phyloP scores from a whole-genome alignment of 1,140 invertebrate genomes.

The Pteromalus puparum region DNA sequence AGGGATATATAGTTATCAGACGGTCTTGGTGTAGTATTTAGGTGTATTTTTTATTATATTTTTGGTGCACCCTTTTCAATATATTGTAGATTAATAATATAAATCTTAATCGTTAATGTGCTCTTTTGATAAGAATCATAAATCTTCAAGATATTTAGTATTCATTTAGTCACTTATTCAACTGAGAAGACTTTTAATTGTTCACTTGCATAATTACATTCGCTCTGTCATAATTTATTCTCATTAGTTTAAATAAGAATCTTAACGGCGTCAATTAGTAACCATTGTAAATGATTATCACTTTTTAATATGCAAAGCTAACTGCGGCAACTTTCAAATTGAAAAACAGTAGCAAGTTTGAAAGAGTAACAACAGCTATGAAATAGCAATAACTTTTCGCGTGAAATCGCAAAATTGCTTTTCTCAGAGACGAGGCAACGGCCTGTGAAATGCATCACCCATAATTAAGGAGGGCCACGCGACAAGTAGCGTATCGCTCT shows the following conservation, averaged over 20 bases:
- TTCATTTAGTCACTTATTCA: not conserved
- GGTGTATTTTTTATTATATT: no score
- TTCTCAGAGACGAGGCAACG: not conserved
- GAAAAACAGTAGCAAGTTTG: not conserved
- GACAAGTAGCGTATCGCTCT: slow-evolving; percentile 6
- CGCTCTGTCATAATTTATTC: not conserved
- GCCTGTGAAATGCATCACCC: slow-evolving; percentile 15
- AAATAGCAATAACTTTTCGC: not conserved
- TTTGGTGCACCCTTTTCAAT: no score
- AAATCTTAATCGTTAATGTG: no score
- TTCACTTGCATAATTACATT: not conserved
- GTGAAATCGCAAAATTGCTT: not conserved
- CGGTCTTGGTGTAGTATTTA: no score
- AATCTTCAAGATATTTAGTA: not conserved
- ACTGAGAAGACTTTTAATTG: not conserved
- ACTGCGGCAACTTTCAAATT: not conserved
- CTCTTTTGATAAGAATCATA: not conserved
- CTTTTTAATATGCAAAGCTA: not conserved
- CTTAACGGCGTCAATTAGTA: not conserved
- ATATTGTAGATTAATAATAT: no score
- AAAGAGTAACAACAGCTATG: not conserved
- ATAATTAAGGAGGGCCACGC: slow-evolving; percentile 35
- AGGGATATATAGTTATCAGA: no score
- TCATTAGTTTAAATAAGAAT: not conserved
- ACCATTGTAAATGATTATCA: not conserved